phyloP scores from a whole-genome alignment of 2,797 vertebrate species.

The Antrozous pallidus region DNA sequence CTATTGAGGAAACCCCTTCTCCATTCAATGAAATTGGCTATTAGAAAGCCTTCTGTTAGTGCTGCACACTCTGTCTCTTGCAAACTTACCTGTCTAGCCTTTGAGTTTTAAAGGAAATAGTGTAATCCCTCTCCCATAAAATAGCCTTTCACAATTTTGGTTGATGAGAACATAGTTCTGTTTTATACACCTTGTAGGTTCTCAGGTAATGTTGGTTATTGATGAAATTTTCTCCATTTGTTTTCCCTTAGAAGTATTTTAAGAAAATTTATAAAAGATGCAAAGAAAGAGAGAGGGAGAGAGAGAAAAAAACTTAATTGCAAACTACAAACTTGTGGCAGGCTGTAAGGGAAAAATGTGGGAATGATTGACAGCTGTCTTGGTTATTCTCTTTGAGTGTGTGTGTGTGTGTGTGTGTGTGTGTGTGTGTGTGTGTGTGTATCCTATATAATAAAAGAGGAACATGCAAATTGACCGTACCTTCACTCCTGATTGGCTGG shows the following conservation, averaged over 20 bases:
- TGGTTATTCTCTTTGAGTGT: not conserved
- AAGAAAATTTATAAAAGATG: slow-evolving; percentile 19
- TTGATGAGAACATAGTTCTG: not conserved
- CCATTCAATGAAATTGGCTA: not conserved
- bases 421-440: not conserved
- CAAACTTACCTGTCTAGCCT: not conserved
- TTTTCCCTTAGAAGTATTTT: slow-evolving; percentile 28
- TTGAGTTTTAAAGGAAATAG: not conserved
- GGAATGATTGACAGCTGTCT: not conserved
- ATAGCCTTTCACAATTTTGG: not conserved
- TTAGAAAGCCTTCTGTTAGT: not conserved
- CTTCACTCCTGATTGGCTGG: too few relatives aligned
- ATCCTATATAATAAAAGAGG: too few relatives aligned
- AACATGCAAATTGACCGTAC: too few relatives aligned
- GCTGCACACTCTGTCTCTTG: not conserved
- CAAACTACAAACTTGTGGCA: not conserved
- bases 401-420: not conserved
- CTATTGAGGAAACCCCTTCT: not conserved
- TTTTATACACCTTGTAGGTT: not conserved
- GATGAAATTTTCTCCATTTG: not conserved
- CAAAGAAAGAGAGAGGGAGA: not conserved
- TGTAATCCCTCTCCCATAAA: not conserved
- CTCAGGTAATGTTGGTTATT: not conserved
- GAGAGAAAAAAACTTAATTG: not conserved
- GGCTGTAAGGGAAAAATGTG: not conserved